Base-by-base conservation (phyloP, 2,888 invertebrate genomes). In the Cabera pusaria region DNA sequence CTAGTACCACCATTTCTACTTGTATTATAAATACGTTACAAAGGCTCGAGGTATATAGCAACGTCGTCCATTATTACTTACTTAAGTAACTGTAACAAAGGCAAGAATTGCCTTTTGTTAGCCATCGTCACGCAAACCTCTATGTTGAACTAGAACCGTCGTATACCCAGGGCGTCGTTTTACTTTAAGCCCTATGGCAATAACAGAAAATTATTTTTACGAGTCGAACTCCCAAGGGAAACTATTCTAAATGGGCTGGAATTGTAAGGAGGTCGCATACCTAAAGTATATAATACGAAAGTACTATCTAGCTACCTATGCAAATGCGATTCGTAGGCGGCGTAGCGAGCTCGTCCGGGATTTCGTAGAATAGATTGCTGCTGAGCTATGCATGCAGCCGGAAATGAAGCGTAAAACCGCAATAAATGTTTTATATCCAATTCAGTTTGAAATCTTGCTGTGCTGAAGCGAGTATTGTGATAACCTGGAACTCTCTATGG, bases 51-150 rank as follows among this genome's bases (percentile, higher is more conserved):
- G 22, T 33, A 38, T n/a, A n/a, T n/a, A n/a, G n/a, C n/a, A n/a
- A n/a, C 42, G 19, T 24, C 9, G 16, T 23, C 27, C 18, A 36
- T 36, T 32, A 36, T 11, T 17, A 22, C 7, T 23, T 38, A 34
- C 33, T 23, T 39, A 44, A 32, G 36, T 49, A 46, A 44, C 31
- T 35, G 39, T 37, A 44, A 39, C 28, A 50, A 45, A 41, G 40
- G 27, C 34, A 45, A 39, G 39, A 44, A 46, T 39, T 34, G 32
- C 42, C 32, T 37, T 42, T 49, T 48, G 35, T 43, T 37, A 38
- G 37, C 21, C 33, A 43, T 31, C 21, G 43, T 35, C 48, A 51
- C 51, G 51, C 45, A 11, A 41, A 20, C 36, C 39, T 31, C 32
- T 35, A 22, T 19, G 20, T 34, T 29, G 26, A 36, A 33, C 14